Evolutionary conservation across 2,797 vertebrate genomes (phyloP).

Genomic region (Gallinago stenura): DNA sequence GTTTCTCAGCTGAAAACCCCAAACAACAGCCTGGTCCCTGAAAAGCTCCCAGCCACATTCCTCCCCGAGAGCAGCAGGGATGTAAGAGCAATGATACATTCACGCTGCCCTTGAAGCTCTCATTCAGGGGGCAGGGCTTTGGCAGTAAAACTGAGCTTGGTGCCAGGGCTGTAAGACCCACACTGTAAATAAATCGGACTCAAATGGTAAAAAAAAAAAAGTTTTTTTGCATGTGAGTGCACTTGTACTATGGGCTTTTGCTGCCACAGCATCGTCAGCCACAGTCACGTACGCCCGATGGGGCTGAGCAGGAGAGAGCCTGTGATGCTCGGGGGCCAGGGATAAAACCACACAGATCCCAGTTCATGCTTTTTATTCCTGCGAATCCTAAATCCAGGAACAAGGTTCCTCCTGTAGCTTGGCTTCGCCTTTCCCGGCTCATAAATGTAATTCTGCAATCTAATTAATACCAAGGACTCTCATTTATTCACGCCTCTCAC

Average conservation of each 20-base stretch:
- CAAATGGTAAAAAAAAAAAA: not conserved
- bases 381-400: not conserved
- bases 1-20: not conserved
- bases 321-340: not conserved
- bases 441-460: not conserved
- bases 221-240: not conserved
- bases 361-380: not conserved
- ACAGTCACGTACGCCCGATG: fast-evolving
- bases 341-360: not conserved
- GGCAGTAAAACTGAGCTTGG: not conserved
- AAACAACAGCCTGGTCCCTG: not conserved
- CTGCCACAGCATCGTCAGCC: not conserved
- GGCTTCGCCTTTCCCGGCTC: not conserved
- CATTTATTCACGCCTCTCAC: not conserved
- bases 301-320: not conserved
- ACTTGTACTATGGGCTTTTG: not conserved
- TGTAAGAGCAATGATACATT: not conserved
- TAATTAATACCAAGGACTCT: not conserved
- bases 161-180: not conserved
- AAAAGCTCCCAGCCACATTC: constrained; percentile 8
- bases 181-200: not conserved
- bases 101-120: not conserved
- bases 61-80: not conserved
- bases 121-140: not conserved
- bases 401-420: not conserved